Base-by-base conservation (phyloP, 1,140 invertebrate genomes). In the Augochlora pura region DNA sequence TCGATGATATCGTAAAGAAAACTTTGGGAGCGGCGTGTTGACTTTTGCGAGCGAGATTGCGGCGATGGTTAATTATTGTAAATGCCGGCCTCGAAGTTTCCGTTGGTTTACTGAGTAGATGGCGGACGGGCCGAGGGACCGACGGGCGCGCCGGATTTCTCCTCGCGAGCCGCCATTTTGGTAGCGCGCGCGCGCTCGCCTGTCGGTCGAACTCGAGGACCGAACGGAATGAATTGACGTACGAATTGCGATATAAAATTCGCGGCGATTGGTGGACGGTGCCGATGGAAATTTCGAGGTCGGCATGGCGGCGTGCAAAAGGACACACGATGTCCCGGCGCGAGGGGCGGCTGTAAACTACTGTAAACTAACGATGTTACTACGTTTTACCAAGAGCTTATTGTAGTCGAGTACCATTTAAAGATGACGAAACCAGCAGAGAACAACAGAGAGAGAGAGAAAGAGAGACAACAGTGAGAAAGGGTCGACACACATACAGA, bases 361-460 rank as follows among this genome's bases (percentile, higher is more conserved):
- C 87, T 93, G 91, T 93, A 93, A 93, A 92, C 92, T 93, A 57
- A 93, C 91, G 89, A 93, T 93, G 92, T 93, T 93, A 93, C 90
- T 93, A 93, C 91, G 92, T 93, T 92, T 93, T 92, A 93, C 88
- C 90, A 93, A 93, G 92, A 93, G 92, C 92, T 93, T 93, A 93
- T 90, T 93, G 92, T 93, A 93, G 92, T 91, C 88, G 89, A 92
- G 90, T 89, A 92, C 90, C 91, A 93, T 92, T 92, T 92, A 93
- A 91, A 80, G 68, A n/a, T 21, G 27, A 52, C 18, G 21, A 52
- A 52, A 46, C 14, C 49, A 52, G 49, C 49, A 52, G 16, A 14
- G 21, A 52, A 14, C 14, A 32, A 32, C 32, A 32, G 32, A 32
- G 32, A 32, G 32, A 32, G 32, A 32, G 32, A 32, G 32, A 32